Evolutionary conservation across 2,888 invertebrate genomes (phyloP).

Genomic region (Ophion costatus): DNA sequence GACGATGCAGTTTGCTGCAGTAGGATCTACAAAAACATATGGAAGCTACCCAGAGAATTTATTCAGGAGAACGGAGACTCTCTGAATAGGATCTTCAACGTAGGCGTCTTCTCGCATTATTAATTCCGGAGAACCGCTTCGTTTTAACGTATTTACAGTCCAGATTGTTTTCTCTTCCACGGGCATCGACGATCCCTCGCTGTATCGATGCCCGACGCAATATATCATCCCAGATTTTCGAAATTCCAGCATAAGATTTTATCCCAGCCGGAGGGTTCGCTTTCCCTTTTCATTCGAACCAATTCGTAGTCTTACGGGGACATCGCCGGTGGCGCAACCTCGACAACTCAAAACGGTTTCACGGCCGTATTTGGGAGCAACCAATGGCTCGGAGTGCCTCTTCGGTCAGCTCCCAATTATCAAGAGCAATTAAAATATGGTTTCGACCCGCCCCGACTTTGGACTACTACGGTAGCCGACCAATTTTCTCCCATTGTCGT

Average conservation of each 20-base stretch:
- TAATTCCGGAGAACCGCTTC: background rate
- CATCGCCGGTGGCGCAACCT: slow-evolving; percentile 25
- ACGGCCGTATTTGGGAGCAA: slow-evolving; percentile 60
- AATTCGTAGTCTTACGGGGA: slow-evolving; percentile 50
- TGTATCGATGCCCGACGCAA: background rate
- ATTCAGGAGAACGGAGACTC: no score
- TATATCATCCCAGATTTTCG: slow-evolving; percentile 13
- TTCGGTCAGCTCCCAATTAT: slow-evolving; percentile 72
- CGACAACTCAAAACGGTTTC: slow-evolving; percentile 46
- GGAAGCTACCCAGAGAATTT: no score
- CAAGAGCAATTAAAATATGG: slow-evolving; percentile 74
- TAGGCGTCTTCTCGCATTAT: no score
- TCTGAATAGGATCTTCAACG: no score
- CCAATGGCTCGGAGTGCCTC: slow-evolving; percentile 50
- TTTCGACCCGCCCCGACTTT: slow-evolving; percentile 17
- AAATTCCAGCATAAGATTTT: background rate
- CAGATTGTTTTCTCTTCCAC: background rate
- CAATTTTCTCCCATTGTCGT: background rate
- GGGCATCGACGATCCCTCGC: no score
- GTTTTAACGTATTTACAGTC: background rate
- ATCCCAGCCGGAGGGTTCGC: background rate
- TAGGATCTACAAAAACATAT: no score
- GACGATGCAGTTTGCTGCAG: no score
- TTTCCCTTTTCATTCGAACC: slow-evolving; percentile 21
- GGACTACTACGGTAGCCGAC: slow-evolving; percentile 28